These are phyloP conservation scores for Microtus richardsoni DNA, from an alignment of 2,113 vertebrate genomes.

Conservation along the genomic window DNA sequence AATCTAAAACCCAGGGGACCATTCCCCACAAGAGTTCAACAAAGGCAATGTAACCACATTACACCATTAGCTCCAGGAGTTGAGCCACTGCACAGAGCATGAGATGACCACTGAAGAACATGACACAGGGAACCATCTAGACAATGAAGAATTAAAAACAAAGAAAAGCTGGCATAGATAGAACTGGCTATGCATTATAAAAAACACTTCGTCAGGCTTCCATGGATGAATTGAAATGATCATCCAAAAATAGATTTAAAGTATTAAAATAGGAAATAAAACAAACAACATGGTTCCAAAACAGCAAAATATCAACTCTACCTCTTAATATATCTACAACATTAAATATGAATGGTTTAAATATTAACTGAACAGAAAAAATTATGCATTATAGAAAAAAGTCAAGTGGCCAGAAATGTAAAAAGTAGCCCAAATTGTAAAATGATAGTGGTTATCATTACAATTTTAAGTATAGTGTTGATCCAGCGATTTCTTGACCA, in stretches of 20 bases:
- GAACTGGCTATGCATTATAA: neutral
- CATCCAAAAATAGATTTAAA: neutral
- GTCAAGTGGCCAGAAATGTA: neutral
- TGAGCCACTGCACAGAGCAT: neutral
- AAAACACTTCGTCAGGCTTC: neutral
- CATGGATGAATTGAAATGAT: neutral
- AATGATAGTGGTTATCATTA: neutral
- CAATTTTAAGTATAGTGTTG: neutral
- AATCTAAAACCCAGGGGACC: no score
- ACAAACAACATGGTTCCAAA: neutral
- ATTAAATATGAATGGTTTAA: neutral
- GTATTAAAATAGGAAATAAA: neutral
- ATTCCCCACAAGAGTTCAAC: neutral
- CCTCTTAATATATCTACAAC: neutral
- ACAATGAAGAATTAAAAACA: neutral
- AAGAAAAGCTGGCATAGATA: neutral
- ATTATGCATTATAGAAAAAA: neutral
- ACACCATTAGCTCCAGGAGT: neutral
- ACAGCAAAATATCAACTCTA: neutral
- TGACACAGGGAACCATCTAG: neutral
- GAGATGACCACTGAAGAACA: neutral
- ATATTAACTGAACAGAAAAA: neutral
- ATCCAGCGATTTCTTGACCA: neutral
- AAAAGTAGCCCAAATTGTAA: neutral
- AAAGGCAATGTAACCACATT: neutral